phyloP scores from a whole-genome alignment of 2,888 invertebrate species.

The Coronaproctus castanopsis region DNA sequence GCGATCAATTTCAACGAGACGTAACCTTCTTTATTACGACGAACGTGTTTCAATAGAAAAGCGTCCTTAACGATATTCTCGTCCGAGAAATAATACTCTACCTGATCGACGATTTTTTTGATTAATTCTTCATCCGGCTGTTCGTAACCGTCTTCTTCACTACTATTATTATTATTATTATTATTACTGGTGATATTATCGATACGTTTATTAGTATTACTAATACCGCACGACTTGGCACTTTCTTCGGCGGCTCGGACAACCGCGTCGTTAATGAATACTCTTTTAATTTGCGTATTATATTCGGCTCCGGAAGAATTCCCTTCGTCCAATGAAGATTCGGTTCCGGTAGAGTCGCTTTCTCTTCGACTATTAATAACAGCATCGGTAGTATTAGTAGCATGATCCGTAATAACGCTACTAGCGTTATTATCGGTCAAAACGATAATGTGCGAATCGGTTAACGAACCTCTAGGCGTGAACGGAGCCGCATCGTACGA shows the following conservation, averaged over 20 bases:
- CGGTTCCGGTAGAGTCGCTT: constrained; percentile 4
- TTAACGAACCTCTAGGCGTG: constrained; percentile 18
- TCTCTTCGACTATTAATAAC: constrained; percentile 31
- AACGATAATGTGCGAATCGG: too few species aligned
- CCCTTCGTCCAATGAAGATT: constrained; percentile 7
- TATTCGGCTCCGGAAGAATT: background rate
- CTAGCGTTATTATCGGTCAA: too few species aligned
- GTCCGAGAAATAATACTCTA: constrained; percentile 90
- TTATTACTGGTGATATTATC: constrained; percentile 3
- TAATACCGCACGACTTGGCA: constrained; percentile 29
- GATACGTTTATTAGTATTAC: background rate
- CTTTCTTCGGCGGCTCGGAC: background rate
- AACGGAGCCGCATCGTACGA: constrained; percentile 30
- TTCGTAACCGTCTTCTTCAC: constrained; percentile 38
- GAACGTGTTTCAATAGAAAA: constrained; percentile 81
- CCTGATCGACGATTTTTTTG: constrained; percentile 60
- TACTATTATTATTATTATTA: background rate
- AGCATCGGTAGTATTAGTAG: constrained; percentile 36
- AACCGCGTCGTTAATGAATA: too few species aligned
- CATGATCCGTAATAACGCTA: constrained; percentile 25
- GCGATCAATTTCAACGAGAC: constrained; percentile 86
- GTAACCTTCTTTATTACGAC: constrained; percentile 85
- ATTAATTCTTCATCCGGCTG: constrained; percentile 54
- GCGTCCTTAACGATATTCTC: constrained; percentile 88
- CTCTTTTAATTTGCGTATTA: background rate